phyloP scores from a whole-genome alignment of 2,113 vertebrate species.

The Calyptomena viridis region DNA sequence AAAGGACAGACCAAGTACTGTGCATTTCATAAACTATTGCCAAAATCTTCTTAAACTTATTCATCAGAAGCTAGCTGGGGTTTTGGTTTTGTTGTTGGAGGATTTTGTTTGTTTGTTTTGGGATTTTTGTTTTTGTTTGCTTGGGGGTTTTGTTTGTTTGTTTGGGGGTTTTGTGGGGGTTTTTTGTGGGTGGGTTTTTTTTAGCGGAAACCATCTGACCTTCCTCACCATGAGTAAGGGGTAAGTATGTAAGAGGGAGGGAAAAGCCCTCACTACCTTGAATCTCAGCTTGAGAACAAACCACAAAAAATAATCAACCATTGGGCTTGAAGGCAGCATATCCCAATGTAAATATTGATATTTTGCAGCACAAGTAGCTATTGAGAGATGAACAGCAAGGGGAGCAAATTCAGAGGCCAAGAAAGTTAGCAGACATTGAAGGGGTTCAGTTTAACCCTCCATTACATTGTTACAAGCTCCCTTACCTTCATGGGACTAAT shows the following conservation, averaged over 20 bases:
- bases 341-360: constrained; percentile 27
- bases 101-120: not conserved
- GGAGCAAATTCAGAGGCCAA: constrained; percentile 55
- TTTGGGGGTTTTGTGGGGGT: too few species aligned
- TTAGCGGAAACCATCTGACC: not conserved
- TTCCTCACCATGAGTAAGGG: not conserved
- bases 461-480: not conserved
- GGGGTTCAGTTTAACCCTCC: not conserved
- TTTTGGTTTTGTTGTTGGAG: not conserved
- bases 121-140: too few species aligned
- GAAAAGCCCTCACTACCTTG: not conserved
- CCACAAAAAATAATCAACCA: constrained; percentile 47
- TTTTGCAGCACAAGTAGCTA: constrained; percentile 57
- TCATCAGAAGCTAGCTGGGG: not conserved
- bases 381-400: constrained; percentile 57
- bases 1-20: not conserved
- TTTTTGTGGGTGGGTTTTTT: not conserved
- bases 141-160: too few species aligned
- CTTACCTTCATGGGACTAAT: not conserved
- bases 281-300: constrained; percentile 30
- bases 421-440: constrained; percentile 42
- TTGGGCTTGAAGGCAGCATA: constrained; percentile 1
- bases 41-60: not conserved
- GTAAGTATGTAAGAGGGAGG: not conserved
- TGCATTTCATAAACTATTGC: not conserved